A percentile compares a stretch with the other conserved stretches of the same genome.
phyloP scores from a whole-genome alignment of 2,113 vertebrate species.

The Sebastes fasciatus region DNA sequence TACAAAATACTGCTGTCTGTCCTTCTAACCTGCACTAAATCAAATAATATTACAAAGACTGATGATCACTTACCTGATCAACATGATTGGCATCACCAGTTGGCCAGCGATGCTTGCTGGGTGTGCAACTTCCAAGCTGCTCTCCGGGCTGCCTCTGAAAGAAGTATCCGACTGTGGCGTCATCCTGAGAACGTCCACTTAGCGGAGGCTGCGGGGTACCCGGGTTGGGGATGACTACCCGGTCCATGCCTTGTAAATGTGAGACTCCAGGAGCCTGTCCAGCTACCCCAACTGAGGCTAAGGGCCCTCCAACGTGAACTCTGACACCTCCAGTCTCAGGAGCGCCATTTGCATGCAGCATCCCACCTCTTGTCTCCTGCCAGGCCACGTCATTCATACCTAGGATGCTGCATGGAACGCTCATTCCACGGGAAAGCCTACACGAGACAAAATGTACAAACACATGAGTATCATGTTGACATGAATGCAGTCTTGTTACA shows the following conservation, averaged over 20 bases:
- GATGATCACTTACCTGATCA: slow-evolving; percentile 62
- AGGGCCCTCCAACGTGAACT: slow-evolving; percentile 69
- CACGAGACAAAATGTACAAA: background rate
- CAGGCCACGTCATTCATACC: slow-evolving; percentile 88
- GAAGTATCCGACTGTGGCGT: slow-evolving; percentile 82
- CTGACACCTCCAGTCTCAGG: slow-evolving; percentile 77
- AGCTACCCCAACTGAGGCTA: slow-evolving; percentile 70
- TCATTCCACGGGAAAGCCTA: slow-evolving; percentile 85
- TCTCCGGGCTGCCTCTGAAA: slow-evolving; percentile 84
- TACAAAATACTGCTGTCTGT: background rate
- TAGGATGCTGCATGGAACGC: slow-evolving; percentile 86
- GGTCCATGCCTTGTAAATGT: slow-evolving; percentile 79
- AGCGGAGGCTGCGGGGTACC: slow-evolving; percentile 77
- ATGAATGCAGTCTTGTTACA: background rate
- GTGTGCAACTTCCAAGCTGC: slow-evolving; percentile 78
- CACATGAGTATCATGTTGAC: background rate
- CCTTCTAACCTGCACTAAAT: background rate
- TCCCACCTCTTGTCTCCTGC: slow-evolving; percentile 85
- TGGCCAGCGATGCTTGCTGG: slow-evolving; percentile 81
- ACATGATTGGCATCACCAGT: slow-evolving; percentile 77
- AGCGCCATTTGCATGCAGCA: slow-evolving; percentile 82
- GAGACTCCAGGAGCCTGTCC: slow-evolving; percentile 74
- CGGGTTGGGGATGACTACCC: slow-evolving; percentile 64
- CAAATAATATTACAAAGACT: background rate
- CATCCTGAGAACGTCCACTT: slow-evolving; percentile 80